Base-by-base conservation (phyloP, 2,797 vertebrate genomes). In the Semaprochilodus insignis region DNA sequence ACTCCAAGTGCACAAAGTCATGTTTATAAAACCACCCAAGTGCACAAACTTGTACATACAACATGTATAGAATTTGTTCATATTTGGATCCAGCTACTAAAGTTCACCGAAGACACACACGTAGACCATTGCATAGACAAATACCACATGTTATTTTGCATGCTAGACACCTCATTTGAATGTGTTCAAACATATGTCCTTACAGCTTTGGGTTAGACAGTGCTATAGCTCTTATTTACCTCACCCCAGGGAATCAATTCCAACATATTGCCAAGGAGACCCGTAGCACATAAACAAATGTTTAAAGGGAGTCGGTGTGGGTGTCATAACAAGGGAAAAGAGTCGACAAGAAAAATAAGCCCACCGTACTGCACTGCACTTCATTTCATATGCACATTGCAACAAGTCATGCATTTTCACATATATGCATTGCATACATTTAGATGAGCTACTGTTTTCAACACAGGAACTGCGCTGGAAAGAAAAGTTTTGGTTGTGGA, bases 171-270 rank as follows among this genome's bases (percentile, higher is more conserved):
- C 79, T 85, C n/a, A 84, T 85, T 74, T 85, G 59, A 78, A 78
- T 69, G 69, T 85, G 52, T 62, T 82, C n/a, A n/a, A n/a, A n/a
- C n/a, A n/a, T n/a, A n/a, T n/a, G n/a, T n/a, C 55, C 27, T 75
- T 19, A 78, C 23, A 44, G 16, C 51, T 71, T 62, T 60, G 76
- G 59, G 10, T 27, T 44, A 80, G n/a, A 34, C 40, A 13, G 51
- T 27, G 34, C 52, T 48, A 21, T 16, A 60, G 69, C 74, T 77
- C 59, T 72, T 81, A 81, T 74, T 73, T 78, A 55, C 23, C 73
- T 85, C 70, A 71, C 72, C 81, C 78, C 55, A 21, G 80, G 70
- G 54, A 82, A 85, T 78, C 73, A 75, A 78, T 51, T 70, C 52
- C 54, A 70, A 44, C 63, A 67, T 79, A 27, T 79, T 81, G 74